phyloP scores from a whole-genome alignment of 2,888 invertebrate genomes.

The Teleiodes luculella region DNA sequence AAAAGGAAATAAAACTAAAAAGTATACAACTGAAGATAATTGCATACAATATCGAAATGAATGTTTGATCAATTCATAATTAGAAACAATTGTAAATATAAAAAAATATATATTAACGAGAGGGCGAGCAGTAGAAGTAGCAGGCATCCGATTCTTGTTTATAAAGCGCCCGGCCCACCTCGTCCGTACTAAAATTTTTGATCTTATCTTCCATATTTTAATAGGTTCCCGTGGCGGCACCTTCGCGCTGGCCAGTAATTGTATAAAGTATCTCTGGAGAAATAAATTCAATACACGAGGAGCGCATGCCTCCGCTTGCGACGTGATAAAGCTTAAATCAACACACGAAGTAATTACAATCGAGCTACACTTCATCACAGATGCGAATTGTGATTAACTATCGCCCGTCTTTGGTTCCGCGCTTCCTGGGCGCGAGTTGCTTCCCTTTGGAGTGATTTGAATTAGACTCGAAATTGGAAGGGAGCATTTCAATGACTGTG shows the following conservation, averaged over 20 bases:
- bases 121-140: conserved; percentile 56
- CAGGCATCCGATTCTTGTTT: conserved; percentile 62
- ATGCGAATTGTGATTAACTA: conserved; percentile 73
- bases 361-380: conserved; percentile 69
- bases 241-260: conserved; percentile 61
- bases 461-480: conserved; percentile 47
- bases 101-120: conserved; percentile 62
- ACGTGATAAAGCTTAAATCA: conserved; percentile 74
- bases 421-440: conserved; percentile 33
- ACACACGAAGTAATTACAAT: conserved; percentile 75
- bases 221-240: conserved; percentile 75
- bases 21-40: conserved; percentile 60
- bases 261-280: conserved; percentile 62
- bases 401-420: conserved; percentile 52
- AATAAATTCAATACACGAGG: conserved; percentile 62
- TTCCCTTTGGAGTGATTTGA: conserved; percentile 34
- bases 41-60: conserved; percentile 70
- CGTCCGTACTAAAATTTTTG: conserved; percentile 68
- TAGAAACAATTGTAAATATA: conserved; percentile 73
- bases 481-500: conserved; percentile 43
- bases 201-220: conserved; percentile 76
- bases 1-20: conserved; percentile 70
- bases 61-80: conserved; percentile 71
- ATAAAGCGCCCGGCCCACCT: conserved; percentile 67
- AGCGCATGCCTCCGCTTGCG: conserved; percentile 44